Conservation (phyloP, 2,888 invertebrate genomes). For the Aporophyla lueneburgensis region DNA sequence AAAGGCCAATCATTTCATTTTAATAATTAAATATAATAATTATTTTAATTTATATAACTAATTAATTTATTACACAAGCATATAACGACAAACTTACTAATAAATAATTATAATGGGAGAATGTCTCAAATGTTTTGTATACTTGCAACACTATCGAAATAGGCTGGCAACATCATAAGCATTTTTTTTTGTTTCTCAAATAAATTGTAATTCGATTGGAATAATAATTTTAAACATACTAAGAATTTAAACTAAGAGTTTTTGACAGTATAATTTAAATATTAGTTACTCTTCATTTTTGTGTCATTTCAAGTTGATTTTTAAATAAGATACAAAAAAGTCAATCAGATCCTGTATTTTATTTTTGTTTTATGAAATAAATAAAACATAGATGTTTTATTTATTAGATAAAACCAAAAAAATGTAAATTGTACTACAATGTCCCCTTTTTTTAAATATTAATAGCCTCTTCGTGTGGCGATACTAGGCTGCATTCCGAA, state of each 20-base stretch:
- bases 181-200: neutral
- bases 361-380: no score
- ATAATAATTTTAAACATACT: constrained; percentile 4
- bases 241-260: no score
- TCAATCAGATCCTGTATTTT: neutral
- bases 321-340: neutral
- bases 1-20: constrained; percentile 84
- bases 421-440: neutral
- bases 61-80: constrained; percentile 70
- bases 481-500: no score
- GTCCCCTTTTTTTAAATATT: no score
- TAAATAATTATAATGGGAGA: constrained; percentile 67
- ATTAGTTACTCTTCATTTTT: no score
- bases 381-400: no score
- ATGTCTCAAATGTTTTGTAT: constrained; percentile 66
- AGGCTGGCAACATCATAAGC: constrained; percentile 19
- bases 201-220: neutral
- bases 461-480: neutral
- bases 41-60: constrained; percentile 63
- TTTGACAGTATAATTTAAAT: no score
- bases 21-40: constrained; percentile 62
- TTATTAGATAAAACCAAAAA: no score
- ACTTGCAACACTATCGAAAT: constrained; percentile 25
- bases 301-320: neutral
- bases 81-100: constrained; percentile 70